Base-by-base conservation (phyloP, 2,113 vertebrate genomes). In the Puntigrus tetrazona region DNA sequence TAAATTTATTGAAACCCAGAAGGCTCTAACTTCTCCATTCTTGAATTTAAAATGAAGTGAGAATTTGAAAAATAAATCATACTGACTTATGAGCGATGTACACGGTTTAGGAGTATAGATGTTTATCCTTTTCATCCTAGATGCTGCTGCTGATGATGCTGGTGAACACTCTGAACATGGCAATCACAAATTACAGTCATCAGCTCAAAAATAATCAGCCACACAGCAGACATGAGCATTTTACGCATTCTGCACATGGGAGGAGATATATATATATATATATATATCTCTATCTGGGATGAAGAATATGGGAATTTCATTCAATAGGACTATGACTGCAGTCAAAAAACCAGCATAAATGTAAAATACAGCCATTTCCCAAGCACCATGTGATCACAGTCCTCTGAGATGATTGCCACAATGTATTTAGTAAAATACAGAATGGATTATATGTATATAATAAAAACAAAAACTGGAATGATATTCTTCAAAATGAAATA, bases 331-430 rank as follows among this genome's bases (percentile, higher is more conserved):
- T 36, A 27, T 75, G 84, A 80, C 72, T 82, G 73, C 74, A 73
- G 69, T 78, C 81, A 82, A 70, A 52, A 27, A 52, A 45, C 50
- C 74, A 87, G 87, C 86, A 90, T 87, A 89, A 84, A 61, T 76
- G 41, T 72, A 82, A 90, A 84, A 88, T 78, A 52, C 86, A 59
- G 83, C 80, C 85, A 84, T 83, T 84, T 88, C 86, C 84, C 50
- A 89, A 90, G 87, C 90, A 88, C 84, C 85, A 72, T 89, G 83
- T 87, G 55, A 45, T 55, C 82, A 84, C 77, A 89, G 86, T 90
- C 89, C 87, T 91, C 89, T 90, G 91, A 93, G 91, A 93, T 94
- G 92, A 93, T 92, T 88, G 87, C 84, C 88, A 92, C 88, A 65
- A 87, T 57, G 80, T 73, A 87, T 65, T 34, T 74, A 25, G 67